Evolutionary conservation across 2,888 invertebrate species (phyloP).

Genomic region (Pristionchus entomophagus): DNA sequence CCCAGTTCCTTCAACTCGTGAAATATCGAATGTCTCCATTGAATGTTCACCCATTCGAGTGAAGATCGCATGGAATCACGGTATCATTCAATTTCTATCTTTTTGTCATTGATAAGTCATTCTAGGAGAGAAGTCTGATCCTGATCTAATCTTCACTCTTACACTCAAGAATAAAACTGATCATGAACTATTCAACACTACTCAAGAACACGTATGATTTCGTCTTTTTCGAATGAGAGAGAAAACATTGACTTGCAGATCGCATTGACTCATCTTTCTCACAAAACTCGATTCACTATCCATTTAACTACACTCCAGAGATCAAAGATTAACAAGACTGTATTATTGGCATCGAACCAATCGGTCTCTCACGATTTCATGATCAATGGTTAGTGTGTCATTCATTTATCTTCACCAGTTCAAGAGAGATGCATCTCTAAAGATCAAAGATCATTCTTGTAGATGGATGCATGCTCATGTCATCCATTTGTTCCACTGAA

Average conservation of each 20-base stretch:
- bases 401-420: neutral
- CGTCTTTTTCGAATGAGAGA: neutral
- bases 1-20: constrained; percentile 47
- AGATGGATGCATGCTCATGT: constrained; percentile 68
- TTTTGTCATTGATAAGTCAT: neutral
- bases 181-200: constrained; percentile 54
- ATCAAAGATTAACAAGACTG: constrained; percentile 29
- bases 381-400: neutral
- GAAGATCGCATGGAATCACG: constrained; percentile 5
- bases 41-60: constrained; percentile 50
- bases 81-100: neutral
- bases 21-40: constrained; percentile 54
- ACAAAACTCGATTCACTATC: constrained; percentile 60
- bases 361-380: constrained; percentile 8
- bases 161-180: constrained; percentile 52
- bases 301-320: constrained; percentile 50
- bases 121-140: constrained; percentile 8
- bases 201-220: constrained; percentile 12
- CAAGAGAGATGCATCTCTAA: neutral
- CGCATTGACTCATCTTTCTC: constrained; percentile 55
- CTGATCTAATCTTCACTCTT: constrained; percentile 51
- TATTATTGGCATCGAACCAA: neutral
- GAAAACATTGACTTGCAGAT: constrained; percentile 54
- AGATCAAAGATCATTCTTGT: constrained; percentile 23
- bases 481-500: constrained; percentile 68